Percentiles rank a stretch among this genome's conserved stretches.
Evolutionary conservation across 2,113 vertebrate species (phyloP).

Genomic region (Ivindomyrus marchei): DNA sequence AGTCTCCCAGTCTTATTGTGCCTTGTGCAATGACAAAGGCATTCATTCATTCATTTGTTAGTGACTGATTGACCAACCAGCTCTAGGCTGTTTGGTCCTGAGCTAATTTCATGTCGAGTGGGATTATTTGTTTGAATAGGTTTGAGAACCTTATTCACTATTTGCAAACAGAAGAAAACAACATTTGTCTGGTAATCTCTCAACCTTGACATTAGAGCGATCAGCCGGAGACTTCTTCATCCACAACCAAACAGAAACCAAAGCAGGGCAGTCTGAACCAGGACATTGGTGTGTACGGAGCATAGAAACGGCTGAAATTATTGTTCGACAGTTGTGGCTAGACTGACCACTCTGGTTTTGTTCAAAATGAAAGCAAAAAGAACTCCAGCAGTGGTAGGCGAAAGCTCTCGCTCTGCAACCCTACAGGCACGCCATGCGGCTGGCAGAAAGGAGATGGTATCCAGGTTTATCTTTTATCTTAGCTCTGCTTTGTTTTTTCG

Average conservation of each 20-base stretch:
- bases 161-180: neutral
- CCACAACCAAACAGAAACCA: neutral
- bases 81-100: neutral
- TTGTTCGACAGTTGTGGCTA: neutral
- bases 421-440: neutral
- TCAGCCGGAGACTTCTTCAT: neutral
- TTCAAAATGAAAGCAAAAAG: neutral
- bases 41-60: neutral
- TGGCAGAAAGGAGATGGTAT: neutral
- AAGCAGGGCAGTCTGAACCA: neutral
- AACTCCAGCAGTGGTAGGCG: neutral
- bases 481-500: slow-evolving; percentile 23
- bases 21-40: neutral
- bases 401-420: neutral
- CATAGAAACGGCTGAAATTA: neutral
- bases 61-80: neutral
- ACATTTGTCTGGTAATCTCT: neutral
- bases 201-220: neutral
- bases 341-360: neutral
- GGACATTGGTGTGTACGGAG: neutral
- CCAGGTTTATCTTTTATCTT: neutral
- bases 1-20: neutral
- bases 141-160: neutral
- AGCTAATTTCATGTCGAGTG: neutral
- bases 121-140: neutral